Percentiles rank a stretch among this genome's conserved stretches.
These are phyloP conservation scores for Caenorhabditis sp. DNA, from an alignment of 2,888 invertebrate species.

Conservation along the genomic window DNA sequence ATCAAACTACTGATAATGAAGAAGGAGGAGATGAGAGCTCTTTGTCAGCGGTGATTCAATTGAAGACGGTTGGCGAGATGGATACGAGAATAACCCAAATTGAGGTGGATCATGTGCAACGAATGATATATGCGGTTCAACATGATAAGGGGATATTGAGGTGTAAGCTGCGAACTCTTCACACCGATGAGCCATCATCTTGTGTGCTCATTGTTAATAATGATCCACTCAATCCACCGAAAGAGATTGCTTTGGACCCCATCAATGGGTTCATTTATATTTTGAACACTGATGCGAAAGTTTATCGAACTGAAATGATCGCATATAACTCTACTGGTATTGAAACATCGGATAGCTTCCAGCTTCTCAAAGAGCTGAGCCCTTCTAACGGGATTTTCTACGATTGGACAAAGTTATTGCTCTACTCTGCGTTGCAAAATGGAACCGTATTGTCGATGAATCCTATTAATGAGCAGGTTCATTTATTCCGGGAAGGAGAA, in stretches of 20 bases:
- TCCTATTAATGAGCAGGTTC: slow-evolving; percentile 29
- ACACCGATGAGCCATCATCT: slow-evolving; percentile 26
- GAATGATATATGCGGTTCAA: slow-evolving; percentile 44
- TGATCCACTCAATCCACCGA: slow-evolving; percentile 50
- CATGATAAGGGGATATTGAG: slow-evolving; percentile 49
- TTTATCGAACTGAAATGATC: slow-evolving; percentile 54
- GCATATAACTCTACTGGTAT: slow-evolving; percentile 48
- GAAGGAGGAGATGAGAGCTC: slow-evolving; percentile 9
- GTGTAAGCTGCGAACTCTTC: slow-evolving; percentile 25
- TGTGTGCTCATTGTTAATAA: slow-evolving; percentile 38
- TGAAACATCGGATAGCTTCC: slow-evolving; percentile 39
- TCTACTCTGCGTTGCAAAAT: slow-evolving; percentile 55
- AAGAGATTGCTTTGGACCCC: slow-evolving; percentile 58
- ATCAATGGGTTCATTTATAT: slow-evolving; percentile 65
- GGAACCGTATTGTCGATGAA: slow-evolving; percentile 44
- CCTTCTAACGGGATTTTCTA: slow-evolving; percentile 55
- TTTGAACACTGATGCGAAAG: slow-evolving; percentile 54
- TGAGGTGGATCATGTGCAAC: slow-evolving; percentile 43
- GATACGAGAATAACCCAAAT: slow-evolving; percentile 40
- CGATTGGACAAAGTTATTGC: slow-evolving; percentile 44
- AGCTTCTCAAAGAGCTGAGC: slow-evolving; percentile 43
- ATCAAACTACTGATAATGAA: slow-evolving; percentile 18
- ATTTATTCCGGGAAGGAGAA: slow-evolving; percentile 30
- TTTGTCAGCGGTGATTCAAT: slow-evolving; percentile 31
- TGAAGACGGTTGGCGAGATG: slow-evolving; percentile 31